These are phyloP conservation scores for Rhopilema esculentum DNA, from an alignment of 30 jellyfish, hydroid and myxozoan species.

Conservation along the genomic window DNA sequence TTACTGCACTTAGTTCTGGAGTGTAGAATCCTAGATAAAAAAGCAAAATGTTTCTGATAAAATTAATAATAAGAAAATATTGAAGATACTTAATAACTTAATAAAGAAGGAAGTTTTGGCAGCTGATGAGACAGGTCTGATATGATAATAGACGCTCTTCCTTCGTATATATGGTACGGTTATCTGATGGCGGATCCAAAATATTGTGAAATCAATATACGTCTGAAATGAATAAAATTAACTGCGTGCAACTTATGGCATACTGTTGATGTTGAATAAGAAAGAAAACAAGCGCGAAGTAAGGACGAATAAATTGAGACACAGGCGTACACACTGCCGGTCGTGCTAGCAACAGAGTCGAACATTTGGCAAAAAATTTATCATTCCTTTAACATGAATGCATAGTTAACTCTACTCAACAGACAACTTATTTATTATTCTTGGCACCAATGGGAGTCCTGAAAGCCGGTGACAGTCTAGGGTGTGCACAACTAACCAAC, in stretches of 20 bases:
- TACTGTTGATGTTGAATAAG: no score
- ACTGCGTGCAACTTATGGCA: no score
- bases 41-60: not conserved
- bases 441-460: not conserved
- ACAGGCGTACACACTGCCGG: not conserved
- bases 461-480: not conserved
- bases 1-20: slow-evolving; percentile 54
- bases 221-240: not conserved
- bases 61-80: not conserved
- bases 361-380: not conserved
- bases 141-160: not conserved
- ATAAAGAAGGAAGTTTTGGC: not conserved
- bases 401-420: not conserved
- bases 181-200: not conserved
- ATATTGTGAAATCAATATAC: not conserved
- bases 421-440: not conserved
- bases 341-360: not conserved
- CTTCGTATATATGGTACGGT: not conserved
- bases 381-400: not conserved
- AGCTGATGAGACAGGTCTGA: not conserved
- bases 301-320: not conserved
- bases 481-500: not conserved
- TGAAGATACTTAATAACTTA: not conserved
- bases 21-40: slow-evolving; percentile 56
- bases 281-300: no score